Percentiles rank a stretch among this genome's conserved stretches.
Conservation (phyloP, 2,888 invertebrate species). For the Polymixis flavicincta region DNA sequence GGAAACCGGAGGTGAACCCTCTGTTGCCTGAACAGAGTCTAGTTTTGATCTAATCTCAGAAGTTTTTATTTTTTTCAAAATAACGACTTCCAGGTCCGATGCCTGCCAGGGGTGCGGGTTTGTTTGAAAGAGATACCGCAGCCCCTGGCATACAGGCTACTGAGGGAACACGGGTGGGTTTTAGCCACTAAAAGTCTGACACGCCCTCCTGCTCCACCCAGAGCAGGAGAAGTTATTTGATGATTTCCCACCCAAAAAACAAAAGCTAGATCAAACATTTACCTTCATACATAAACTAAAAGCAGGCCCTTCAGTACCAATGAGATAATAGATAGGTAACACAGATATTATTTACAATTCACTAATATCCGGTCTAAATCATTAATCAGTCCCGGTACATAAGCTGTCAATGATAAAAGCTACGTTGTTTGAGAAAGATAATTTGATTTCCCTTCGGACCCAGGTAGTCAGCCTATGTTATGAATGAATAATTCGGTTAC, state of each 20-base stretch:
- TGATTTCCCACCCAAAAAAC: no score
- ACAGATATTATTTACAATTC: constrained; percentile 23
- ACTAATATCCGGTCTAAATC: constrained; percentile 36
- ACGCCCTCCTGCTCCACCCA: no score
- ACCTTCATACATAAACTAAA: constrained; percentile 1
- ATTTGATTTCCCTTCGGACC: constrained; percentile 65
- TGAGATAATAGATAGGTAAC: background rate
- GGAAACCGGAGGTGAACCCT: background rate
- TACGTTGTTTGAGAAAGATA: constrained; percentile 64
- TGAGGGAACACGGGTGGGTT: no score
- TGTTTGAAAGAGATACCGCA: no score
- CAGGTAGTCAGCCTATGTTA: constrained; percentile 38
- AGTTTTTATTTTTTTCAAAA: no score
- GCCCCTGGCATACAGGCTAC: no score
- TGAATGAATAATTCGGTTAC: constrained; percentile 58
- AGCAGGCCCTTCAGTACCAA: background rate
- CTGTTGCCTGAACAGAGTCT: no score
- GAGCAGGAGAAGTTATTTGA: no score
- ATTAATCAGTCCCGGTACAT: constrained; percentile 51
- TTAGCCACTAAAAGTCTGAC: no score
- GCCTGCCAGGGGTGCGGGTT: no score
- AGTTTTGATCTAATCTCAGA: no score
- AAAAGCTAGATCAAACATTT: background rate
- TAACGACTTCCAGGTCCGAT: no score
- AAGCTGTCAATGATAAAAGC: constrained; percentile 68